Conservation (phyloP, 2,888 invertebrate genomes). For the Agonopterix subpropinquella region DNA sequence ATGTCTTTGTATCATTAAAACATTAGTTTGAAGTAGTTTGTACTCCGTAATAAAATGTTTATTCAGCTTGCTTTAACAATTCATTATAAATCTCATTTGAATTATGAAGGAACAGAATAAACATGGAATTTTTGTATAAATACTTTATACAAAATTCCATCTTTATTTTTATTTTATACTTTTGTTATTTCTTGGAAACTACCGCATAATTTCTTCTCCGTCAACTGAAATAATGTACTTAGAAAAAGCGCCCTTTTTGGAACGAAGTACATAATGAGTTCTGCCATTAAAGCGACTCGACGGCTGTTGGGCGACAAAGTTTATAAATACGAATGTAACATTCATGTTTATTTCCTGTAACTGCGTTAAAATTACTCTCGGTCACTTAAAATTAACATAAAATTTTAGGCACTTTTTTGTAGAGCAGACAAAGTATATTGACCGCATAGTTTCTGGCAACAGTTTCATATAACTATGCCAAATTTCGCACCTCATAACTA, state of each 20-base stretch:
- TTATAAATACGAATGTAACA: conserved; percentile 4
- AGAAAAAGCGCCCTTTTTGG: conserved; percentile 14
- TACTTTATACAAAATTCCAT: too few species aligned
- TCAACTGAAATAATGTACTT: conserved; percentile 18
- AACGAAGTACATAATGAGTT: conserved; percentile 15
- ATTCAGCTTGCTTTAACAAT: too few species aligned
- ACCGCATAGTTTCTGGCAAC: conserved; percentile 2
- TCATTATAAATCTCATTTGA: too few species aligned
- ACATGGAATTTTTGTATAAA: too few species aligned
- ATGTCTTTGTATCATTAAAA: too few species aligned
- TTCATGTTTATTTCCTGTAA: neutral
- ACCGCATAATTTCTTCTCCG: conserved; percentile 24
- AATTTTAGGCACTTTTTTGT: neutral
- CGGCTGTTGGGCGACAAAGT: conserved; percentile 4
- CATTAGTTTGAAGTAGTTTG: too few species aligned
- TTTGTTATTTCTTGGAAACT: conserved; percentile 16
- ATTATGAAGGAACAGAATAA: too few species aligned
- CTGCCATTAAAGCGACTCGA: conserved; percentile 11
- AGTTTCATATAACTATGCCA: conserved; percentile 30
- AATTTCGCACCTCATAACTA: conserved; percentile 32
- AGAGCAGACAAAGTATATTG: neutral
- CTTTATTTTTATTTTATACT: too few species aligned
- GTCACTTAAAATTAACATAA: too few species aligned
- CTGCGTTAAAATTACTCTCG: neutral
- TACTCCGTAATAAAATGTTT: too few species aligned